Evolutionary conservation across 2,797 vertebrate genomes (phyloP).

Genomic region (Spondyliosoma cantharus): DNA sequence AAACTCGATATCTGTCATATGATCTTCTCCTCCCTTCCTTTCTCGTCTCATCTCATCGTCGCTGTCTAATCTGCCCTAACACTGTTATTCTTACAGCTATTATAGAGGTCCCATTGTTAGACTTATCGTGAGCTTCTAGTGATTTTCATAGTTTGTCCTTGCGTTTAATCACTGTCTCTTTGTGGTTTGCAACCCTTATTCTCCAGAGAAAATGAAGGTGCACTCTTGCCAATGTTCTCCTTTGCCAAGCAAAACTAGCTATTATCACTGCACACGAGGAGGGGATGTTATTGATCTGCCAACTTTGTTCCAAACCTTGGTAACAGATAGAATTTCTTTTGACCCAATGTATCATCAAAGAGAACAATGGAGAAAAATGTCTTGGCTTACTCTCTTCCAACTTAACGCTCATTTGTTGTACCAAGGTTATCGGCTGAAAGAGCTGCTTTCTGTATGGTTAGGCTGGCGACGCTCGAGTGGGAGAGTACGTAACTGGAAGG

Average conservation of each 20-base stretch:
- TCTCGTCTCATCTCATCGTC: not conserved
- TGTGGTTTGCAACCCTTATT: conserved; percentile 15
- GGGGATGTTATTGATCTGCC: conserved; percentile 37
- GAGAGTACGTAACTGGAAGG: not conserved
- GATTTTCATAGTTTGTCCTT: conserved; percentile 2
- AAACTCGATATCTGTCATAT: not conserved
- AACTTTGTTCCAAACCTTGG: conserved; percentile 23
- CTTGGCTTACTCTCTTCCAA: conserved; percentile 1
- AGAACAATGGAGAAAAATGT: conserved; percentile 24
- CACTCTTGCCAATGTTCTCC: conserved; percentile 24
- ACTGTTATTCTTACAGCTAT: not conserved
- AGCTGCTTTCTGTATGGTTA: not conserved
- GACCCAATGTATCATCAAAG: conserved; percentile 30
- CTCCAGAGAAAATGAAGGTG: conserved; percentile 1
- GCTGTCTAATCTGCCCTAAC: not conserved
- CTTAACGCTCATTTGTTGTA: conserved; percentile 9
- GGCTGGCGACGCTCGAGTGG: not conserved
- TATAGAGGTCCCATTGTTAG: conserved; percentile 16
- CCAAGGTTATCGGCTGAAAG: conserved; percentile 6
- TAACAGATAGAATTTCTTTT: conserved; percentile 27
- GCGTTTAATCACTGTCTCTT: conserved; percentile 42
- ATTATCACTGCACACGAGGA: conserved; percentile 26
- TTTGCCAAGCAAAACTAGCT: conserved; percentile 20
- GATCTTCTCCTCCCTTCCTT: not conserved
- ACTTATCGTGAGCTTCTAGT: not conserved